Percentiles rank a stretch among this genome's conserved stretches.
These are phyloP conservation scores for Venusia cambrica DNA, from an alignment of 2,888 invertebrate genomes.

Conservation along the genomic window DNA sequence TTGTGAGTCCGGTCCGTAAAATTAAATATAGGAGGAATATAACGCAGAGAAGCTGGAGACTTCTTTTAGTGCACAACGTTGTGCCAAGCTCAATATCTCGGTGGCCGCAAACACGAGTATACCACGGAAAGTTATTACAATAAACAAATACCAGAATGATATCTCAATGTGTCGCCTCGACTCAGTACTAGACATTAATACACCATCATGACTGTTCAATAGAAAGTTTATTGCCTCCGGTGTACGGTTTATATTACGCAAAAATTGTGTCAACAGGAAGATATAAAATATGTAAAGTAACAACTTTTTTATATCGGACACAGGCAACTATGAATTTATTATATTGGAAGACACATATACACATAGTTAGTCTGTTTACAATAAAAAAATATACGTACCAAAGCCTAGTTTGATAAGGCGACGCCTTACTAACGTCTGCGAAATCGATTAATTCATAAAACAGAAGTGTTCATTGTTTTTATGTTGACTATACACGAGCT, in stretches of 20 bases:
- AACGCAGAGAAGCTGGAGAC: conserved; percentile 47
- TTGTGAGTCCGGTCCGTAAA: conserved; percentile 47
- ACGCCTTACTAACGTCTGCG: too few species aligned
- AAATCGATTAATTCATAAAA: too few species aligned
- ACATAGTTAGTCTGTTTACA: too few species aligned
- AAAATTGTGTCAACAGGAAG: conserved; percentile 50
- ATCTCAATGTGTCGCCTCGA: conserved; percentile 37
- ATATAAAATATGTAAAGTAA: conserved; percentile 36
- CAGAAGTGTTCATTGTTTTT: conserved; percentile 4
- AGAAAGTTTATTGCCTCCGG: conserved; percentile 68
- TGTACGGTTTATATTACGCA: conserved; percentile 41
- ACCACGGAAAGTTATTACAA: conserved; percentile 40
- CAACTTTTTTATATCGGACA: conserved; percentile 28
- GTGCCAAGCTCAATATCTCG: too few species aligned
- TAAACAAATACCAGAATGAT: conserved; percentile 35
- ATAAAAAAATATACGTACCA: too few species aligned
- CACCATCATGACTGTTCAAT: conserved; percentile 49
- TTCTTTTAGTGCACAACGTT: conserved; percentile 38
- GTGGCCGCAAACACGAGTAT: conserved; percentile 32
- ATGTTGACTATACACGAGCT: too few species aligned
- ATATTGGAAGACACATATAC: too few species aligned
- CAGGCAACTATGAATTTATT: conserved; percentile 23
- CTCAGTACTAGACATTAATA: conserved; percentile 51
- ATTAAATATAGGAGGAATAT: conserved; percentile 61
- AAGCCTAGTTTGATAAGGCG: too few species aligned